A percentile compares a stretch with the other conserved stretches of the same genome.
Evolutionary conservation across 2,888 invertebrate genomes (phyloP).

Genomic region (Melipona beecheii): DNA sequence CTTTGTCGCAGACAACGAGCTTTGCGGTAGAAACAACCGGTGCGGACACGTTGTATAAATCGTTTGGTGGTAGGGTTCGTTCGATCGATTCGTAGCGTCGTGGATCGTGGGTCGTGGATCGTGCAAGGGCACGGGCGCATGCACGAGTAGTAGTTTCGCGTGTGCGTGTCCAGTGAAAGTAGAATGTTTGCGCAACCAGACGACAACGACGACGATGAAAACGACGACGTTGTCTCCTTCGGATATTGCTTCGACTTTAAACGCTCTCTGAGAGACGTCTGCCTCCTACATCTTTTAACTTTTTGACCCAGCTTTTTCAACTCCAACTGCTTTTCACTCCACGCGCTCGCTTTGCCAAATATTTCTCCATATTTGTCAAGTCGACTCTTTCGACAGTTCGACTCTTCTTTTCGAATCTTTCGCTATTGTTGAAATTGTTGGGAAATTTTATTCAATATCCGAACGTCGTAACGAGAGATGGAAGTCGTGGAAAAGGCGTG

Average conservation of each 20-base stretch:
- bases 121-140: slow-evolving; percentile 52
- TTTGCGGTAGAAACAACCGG: not conserved
- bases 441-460: too few relatives aligned
- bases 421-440: too few relatives aligned
- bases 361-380: not conserved
- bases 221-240: slow-evolving; percentile 78
- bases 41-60: not conserved
- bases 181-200: slow-evolving; percentile 81
- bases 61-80: not conserved
- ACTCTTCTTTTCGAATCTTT: not conserved
- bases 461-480: slow-evolving; percentile 4
- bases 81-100: not conserved
- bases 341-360: slow-evolving; percentile 11
- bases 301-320: not conserved
- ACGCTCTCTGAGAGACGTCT: slow-evolving; percentile 71
- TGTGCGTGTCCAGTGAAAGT: slow-evolving; percentile 78
- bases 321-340: slow-evolving; percentile 43
- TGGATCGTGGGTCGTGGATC: not conserved
- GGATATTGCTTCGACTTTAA: slow-evolving; percentile 78
- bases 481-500: slow-evolving; percentile 55
- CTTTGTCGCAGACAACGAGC: not conserved
- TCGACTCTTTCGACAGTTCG: not conserved
- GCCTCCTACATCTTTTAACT: slow-evolving; percentile 57
- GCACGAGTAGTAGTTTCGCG: slow-evolving; percentile 51
- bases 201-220: slow-evolving; percentile 7